These are phyloP conservation scores for Scaptomyza cyrtandrae DNA, from an alignment of 2,888 invertebrate species.

Conservation along the genomic window DNA sequence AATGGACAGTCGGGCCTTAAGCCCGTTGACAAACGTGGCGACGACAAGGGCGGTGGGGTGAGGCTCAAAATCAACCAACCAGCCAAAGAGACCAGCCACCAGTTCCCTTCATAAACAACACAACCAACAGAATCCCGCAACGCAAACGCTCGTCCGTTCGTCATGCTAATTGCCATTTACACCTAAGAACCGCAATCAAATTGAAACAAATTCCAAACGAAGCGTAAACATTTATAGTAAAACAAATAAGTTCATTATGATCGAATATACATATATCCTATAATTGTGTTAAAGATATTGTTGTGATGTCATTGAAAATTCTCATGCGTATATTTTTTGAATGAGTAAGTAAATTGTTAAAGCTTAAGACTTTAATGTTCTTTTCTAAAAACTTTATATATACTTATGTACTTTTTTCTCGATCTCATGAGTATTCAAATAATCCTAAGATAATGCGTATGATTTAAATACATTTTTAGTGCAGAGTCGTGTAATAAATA, in stretches of 20 bases:
- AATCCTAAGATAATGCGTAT: too few species aligned
- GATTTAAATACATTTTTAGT: too few species aligned
- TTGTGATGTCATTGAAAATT: too few species aligned
- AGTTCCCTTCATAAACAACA: background rate
- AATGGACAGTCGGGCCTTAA: conserved; percentile 48
- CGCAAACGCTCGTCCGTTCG: conserved; percentile 23
- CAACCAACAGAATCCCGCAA: background rate
- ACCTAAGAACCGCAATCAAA: conserved; percentile 66
- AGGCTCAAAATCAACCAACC: conserved; percentile 6
- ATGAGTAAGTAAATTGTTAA: too few species aligned
- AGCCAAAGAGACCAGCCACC: conserved; percentile 5
- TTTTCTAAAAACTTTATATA: too few species aligned
- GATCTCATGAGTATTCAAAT: too few species aligned
- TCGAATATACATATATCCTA: conserved; percentile 34
- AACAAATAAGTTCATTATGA: background rate
- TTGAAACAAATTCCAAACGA: conserved; percentile 55
- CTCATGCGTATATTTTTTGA: too few species aligned
- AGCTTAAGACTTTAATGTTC: too few species aligned
- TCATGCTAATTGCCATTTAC: conserved; percentile 73
- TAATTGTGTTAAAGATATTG: too few species aligned
- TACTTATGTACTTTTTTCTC: too few species aligned
- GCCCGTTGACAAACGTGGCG: conserved; percentile 63
- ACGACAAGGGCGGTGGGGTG: conserved; percentile 36
- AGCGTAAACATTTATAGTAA: conserved; percentile 22
- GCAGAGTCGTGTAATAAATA: too few species aligned